phyloP scores from a whole-genome alignment of 2,113 vertebrate species.

The Oryzias melastigma region DNA sequence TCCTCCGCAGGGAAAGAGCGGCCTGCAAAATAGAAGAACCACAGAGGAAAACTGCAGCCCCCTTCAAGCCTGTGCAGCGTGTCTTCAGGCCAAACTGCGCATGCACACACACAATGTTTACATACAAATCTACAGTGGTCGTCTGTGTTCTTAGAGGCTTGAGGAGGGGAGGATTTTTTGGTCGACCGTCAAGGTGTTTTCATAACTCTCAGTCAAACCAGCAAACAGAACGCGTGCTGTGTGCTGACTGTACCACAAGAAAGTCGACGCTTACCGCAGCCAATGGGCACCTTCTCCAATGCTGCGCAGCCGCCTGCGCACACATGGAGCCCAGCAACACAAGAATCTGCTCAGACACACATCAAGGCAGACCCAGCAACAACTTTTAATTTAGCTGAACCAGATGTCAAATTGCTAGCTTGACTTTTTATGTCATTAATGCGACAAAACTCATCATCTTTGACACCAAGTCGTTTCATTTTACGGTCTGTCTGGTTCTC shows the following conservation, averaged over 20 bases:
- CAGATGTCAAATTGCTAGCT: neutral
- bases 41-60: neutral
- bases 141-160: slow-evolving; percentile 53
- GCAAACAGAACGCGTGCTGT: slow-evolving; percentile 25
- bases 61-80: slow-evolving; percentile 4
- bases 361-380: slow-evolving; percentile 37
- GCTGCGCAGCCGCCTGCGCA: slow-evolving; percentile 10
- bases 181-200: slow-evolving; percentile 23
- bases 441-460: slow-evolving; percentile 1
- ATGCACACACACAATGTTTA: slow-evolving; percentile 14
- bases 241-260: slow-evolving; percentile 32
- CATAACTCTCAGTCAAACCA: slow-evolving; percentile 25
- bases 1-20: slow-evolving; percentile 86
- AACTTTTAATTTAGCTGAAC: slow-evolving; percentile 36
- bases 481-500: neutral
- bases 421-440: neutral
- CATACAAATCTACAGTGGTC: slow-evolving; percentile 42
- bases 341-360: slow-evolving; percentile 46
- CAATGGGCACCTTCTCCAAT: slow-evolving; percentile 1
- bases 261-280: slow-evolving; percentile 21
- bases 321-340: slow-evolving; percentile 30
- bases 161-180: slow-evolving; percentile 26
- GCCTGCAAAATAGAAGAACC: slow-evolving; percentile 61
- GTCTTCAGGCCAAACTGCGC: slow-evolving; percentile 10
- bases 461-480: neutral